phyloP scores from a whole-genome alignment of 30 jellyfish, hydroid and myxozoan genomes.

The Cassiopea andromeda region DNA sequence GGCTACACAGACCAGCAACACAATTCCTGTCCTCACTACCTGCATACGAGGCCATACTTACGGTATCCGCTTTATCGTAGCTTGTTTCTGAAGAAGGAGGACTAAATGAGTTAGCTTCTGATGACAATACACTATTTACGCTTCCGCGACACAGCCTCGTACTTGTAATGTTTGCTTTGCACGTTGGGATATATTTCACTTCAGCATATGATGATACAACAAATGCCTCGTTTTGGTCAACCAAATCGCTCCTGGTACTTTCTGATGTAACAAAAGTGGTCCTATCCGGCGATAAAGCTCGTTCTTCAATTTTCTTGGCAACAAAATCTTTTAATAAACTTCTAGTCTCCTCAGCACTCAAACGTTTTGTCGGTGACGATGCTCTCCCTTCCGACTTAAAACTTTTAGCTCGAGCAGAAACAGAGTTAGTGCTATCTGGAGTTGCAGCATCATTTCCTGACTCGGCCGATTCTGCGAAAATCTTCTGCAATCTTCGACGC shows the following conservation, averaged over 20 bases:
- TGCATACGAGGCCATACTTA: constrained; percentile 85
- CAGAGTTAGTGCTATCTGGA: not conserved
- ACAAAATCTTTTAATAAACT: constrained; percentile 55
- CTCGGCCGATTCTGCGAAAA: constrained; percentile 38
- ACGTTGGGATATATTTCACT: constrained; percentile 57
- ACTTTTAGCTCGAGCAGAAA: not conserved
- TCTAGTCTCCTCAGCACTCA: constrained; percentile 61
- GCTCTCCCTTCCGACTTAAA: constrained; percentile 15
- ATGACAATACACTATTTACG: constrained; percentile 61
- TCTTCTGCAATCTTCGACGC: constrained; percentile 57
- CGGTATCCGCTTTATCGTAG: constrained; percentile 83
- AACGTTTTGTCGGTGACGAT: constrained; percentile 47
- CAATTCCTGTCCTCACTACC: constrained; percentile 78
- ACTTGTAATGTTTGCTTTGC: constrained; percentile 80
- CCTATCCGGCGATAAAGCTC: constrained; percentile 52
- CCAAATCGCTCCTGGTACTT: not conserved
- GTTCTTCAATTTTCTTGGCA: constrained; percentile 62
- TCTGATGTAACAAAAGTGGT: not conserved
- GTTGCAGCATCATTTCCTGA: constrained; percentile 16
- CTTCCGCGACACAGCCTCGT: constrained; percentile 75
- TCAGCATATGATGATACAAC: constrained; percentile 60
- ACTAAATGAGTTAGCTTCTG: constrained; percentile 55
- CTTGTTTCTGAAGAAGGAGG: constrained; percentile 60
- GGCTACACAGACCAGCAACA: constrained; percentile 46
- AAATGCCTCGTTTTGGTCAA: constrained; percentile 27